Percentiles rank a stretch among this genome's conserved stretches.
phyloP scores from a whole-genome alignment of 1,140 invertebrate genomes.

The Manduca sexta region DNA sequence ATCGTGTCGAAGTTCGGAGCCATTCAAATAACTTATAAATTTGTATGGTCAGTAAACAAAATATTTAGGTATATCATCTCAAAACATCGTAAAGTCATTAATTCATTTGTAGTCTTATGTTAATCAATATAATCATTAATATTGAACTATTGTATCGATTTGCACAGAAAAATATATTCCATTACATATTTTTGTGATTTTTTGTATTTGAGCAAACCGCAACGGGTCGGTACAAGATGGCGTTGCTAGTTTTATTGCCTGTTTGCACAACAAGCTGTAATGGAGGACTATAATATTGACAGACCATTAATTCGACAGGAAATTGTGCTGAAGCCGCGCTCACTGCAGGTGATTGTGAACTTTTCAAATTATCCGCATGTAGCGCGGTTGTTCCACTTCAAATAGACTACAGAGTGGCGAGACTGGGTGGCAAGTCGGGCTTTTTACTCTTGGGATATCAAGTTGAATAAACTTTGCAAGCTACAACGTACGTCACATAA shows the following conservation, averaged over 20 bases:
- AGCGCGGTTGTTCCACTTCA: conserved; percentile 54
- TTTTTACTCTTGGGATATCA: conserved; percentile 25
- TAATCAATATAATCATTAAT: too few relatives aligned
- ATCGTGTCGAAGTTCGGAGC: too few relatives aligned
- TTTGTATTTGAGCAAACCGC: conserved; percentile 12
- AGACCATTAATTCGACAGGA: conserved; percentile 72
- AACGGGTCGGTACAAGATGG: conserved; percentile 50
- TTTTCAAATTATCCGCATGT: conserved; percentile 69
- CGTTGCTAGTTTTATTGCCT: conserved; percentile 57
- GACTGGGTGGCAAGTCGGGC: conserved; percentile 12
- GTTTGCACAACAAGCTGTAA: conserved; percentile 65
- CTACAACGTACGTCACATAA: conserved; percentile 5
- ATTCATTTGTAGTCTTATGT: too few relatives aligned
- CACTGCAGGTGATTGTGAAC: conserved; percentile 67
- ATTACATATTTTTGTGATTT: neutral
- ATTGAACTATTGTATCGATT: too few relatives aligned
- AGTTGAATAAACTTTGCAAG: conserved; percentile 32
- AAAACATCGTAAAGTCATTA: too few relatives aligned
- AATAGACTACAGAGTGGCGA: conserved; percentile 31
- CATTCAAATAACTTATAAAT: too few relatives aligned
- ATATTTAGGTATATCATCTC: too few relatives aligned
- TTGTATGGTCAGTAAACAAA: too few relatives aligned
- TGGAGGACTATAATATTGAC: conserved; percentile 70
- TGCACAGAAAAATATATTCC: too few relatives aligned
- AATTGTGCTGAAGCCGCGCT: conserved; percentile 66